Evolutionary conservation across 2,888 invertebrate genomes (phyloP), one percentile per base, ranked within the genome.

Genomic region (Hirtodrosophila confusa): DNA sequence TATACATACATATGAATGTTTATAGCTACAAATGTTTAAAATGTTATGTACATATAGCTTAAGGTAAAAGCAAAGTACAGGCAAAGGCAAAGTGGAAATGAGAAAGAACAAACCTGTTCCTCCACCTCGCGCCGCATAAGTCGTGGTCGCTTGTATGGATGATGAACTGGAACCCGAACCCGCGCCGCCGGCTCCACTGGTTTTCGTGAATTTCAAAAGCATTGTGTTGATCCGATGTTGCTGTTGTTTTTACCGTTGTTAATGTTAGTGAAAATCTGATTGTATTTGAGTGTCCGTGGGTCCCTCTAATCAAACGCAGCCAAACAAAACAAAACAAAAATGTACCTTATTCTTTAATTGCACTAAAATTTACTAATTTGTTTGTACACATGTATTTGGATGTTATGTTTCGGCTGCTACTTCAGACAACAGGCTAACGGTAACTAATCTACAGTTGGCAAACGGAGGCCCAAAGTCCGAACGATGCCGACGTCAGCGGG

Each of bases 181-280:
- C 58, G 82, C 74, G 63, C 73, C 76, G 73, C 85, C 82, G 71
- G 80, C 75, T 64, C 78, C 87, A 78, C 85, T 85, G 72, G 84
- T 82, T 89, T 89, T 89, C 55, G 89, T 79, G 62, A 69, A 89
- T 78, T 89, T 89, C 41, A 89, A 83, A 56, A 89, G 89, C 89
- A 89, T 89, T 69, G 61, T 85, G 58, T 75, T 55, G 49, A 40
- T 53, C 51, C 56, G 64, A 53, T 63, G 75, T 61, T 62, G 36
- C 50, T 47, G 29, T 50, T 62, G 12, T 35, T 64, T 24, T 44
- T 55, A 7, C 27, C 61, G 35, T 41, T 62, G 43, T 29, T 49
- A 12, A 27, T 27, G 10, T 58, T 64, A 10, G 47, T 40, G 17
- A 39, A 50, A 23, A 54, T 50, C 37, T 48, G 17, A 17, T 48